phyloP scores from a whole-genome alignment of 1,140 invertebrate genomes.

The Eumeta japonica region DNA sequence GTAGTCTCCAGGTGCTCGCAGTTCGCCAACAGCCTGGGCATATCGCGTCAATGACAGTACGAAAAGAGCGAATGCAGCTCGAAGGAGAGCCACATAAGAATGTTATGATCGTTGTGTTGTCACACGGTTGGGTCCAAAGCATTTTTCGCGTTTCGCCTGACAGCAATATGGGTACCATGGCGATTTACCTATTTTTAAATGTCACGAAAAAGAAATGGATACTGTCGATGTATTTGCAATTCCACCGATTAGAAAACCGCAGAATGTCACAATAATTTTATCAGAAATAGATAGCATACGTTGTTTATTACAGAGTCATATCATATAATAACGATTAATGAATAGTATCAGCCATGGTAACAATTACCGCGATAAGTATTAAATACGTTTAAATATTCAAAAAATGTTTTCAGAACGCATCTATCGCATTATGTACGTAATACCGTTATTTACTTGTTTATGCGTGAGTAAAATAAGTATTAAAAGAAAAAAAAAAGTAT shows the following conservation, averaged over 20 bases:
- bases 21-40: slow-evolving; percentile 63
- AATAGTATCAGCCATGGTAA: no score
- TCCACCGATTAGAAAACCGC: background rate
- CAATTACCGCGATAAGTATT: no score
- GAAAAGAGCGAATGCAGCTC: slow-evolving; percentile 55
- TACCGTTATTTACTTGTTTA: background rate
- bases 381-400: no score
- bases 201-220: no score
- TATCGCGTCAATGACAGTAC: slow-evolving; percentile 54
- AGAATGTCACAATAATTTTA: slow-evolving; percentile 7
- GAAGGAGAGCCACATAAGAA: slow-evolving; percentile 48
- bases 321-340: no score
- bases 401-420: no score
- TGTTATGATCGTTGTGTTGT: slow-evolving; percentile 58
- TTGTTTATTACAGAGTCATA: no score
- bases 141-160: no score
- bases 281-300: slow-evolving; percentile 21
- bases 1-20: slow-evolving; percentile 73
- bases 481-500: background rate
- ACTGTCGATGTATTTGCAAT: background rate
- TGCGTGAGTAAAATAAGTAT: background rate
- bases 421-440: no score
- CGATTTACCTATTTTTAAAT: no score
- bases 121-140: slow-evolving; percentile 19
- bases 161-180: no score